Conservation (phyloP, 2,113 vertebrate genomes). For the Zosterops japonicus region DNA sequence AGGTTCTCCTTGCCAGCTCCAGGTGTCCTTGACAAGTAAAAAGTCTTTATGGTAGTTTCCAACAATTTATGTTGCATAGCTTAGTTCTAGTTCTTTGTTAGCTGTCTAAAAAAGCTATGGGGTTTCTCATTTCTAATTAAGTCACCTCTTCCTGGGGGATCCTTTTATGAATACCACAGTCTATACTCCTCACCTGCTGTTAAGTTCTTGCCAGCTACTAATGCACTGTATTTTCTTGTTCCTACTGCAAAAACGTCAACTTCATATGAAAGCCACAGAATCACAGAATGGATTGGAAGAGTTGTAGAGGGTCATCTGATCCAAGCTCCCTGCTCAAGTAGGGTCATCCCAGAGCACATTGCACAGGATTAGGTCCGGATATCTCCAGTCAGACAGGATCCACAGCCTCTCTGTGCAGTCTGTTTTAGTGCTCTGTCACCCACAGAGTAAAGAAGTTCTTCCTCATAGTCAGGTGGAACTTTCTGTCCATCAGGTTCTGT, state of each 20-base stretch:
- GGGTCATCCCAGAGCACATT: neutral
- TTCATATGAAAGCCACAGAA: neutral
- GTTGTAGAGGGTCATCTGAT: neutral
- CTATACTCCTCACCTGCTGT: neutral
- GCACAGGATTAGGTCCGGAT: neutral
- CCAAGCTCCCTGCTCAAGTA: neutral
- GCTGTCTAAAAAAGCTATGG: neutral
- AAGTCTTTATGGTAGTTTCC: neutral
- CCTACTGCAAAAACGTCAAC: neutral
- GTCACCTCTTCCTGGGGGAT: neutral
- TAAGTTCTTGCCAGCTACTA: neutral
- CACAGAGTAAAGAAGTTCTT: neutral
- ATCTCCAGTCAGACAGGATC: neutral
- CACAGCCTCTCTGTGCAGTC: neutral
- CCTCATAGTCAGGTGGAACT: neutral
- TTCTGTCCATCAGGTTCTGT: neutral
- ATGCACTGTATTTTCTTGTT: neutral
- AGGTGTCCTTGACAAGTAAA: neutral
- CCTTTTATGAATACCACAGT: neutral
- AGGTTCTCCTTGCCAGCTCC: neutral
- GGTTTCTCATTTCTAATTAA: conserved; percentile 3
- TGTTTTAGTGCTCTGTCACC: neutral
- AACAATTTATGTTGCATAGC: neutral
- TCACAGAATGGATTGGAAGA: neutral
- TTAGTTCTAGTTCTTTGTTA: neutral